Percentiles rank a stretch among this genome's conserved stretches.
These are phyloP conservation scores for Laticauda laticaudata DNA, from an alignment of 2,113 vertebrate species.

Conservation along the genomic window DNA sequence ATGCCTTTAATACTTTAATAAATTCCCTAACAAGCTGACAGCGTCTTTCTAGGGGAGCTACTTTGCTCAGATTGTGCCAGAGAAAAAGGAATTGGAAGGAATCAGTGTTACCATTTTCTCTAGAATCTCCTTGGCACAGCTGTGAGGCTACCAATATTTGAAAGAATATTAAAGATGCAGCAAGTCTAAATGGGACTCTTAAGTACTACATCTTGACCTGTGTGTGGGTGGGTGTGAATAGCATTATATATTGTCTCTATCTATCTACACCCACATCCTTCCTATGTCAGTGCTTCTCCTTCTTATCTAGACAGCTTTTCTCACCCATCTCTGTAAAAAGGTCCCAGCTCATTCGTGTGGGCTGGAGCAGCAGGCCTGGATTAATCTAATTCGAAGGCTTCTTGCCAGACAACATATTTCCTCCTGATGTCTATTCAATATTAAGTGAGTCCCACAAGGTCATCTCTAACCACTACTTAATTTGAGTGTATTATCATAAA, in stretches of 20 bases:
- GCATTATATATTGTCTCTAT: neutral
- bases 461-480: slow-evolving; percentile 34
- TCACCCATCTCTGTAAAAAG: slow-evolving; percentile 31
- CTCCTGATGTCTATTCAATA: slow-evolving; percentile 32
- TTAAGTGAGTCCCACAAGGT: slow-evolving; percentile 22
- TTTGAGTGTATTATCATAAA: slow-evolving; percentile 39
- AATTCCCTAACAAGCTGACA: neutral
- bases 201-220: neutral
- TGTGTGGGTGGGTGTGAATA: neutral
- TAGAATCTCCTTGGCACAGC: neutral
- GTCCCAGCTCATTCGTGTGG: slow-evolving; percentile 17
- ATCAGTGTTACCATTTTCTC: neutral
- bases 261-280: neutral
- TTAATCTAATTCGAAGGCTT: slow-evolving; percentile 35
- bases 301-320: neutral
- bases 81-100: neutral
- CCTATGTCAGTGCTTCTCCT: too few species aligned
- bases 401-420: slow-evolving; percentile 1
- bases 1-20: neutral
- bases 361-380: slow-evolving; percentile 48
- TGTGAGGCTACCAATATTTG: neutral
- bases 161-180: neutral
- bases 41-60: neutral
- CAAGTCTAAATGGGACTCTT: neutral
- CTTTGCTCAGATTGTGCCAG: neutral